A percentile compares a stretch with the other conserved stretches of the same genome.
Conservation (phyloP, 2,888 invertebrate genomes). For the Scrobipalpa costella region DNA sequence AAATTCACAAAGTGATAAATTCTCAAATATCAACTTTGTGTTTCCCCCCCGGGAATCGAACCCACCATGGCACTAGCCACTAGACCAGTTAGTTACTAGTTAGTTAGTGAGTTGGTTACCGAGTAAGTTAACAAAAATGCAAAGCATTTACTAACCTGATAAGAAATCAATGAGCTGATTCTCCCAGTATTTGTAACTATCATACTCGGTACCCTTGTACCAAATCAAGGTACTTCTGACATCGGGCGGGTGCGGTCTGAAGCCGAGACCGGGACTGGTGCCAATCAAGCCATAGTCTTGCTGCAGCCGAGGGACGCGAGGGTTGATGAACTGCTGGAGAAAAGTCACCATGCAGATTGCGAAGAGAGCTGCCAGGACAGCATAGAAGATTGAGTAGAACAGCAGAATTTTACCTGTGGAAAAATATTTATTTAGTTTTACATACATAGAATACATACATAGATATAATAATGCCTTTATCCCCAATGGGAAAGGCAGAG, state of each 20-base stretch:
- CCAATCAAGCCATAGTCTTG: constrained; percentile 93
- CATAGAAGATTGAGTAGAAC: constrained; percentile 96
- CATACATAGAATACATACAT: too few species aligned
- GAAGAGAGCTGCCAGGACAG: constrained; percentile 92
- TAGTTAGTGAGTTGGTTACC: too few species aligned
- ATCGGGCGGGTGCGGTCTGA: constrained; percentile 95
- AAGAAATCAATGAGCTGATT: constrained; percentile 88
- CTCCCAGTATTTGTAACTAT: constrained; percentile 90
- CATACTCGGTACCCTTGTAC: constrained; percentile 91
- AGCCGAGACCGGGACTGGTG: constrained; percentile 97
- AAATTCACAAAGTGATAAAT: too few species aligned
- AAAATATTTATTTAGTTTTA: too few species aligned
- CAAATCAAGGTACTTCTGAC: constrained; percentile 97
- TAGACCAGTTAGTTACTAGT: too few species aligned
- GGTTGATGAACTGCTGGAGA: constrained; percentile 93
- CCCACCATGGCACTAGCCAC: too few species aligned
- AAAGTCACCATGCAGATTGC: constrained; percentile 96
- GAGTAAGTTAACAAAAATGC: too few species aligned
- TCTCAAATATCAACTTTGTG: too few species aligned
- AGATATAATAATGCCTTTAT: too few species aligned
- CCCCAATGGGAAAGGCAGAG: too few species aligned
- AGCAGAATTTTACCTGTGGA: constrained; percentile 92
- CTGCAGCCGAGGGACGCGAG: constrained; percentile 92
- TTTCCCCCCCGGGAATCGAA: too few species aligned
- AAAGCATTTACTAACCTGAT: constrained; percentile 83